Evolutionary conservation across 1,140 invertebrate genomes (phyloP).

Genomic region (Conus ventricosus): DNA sequence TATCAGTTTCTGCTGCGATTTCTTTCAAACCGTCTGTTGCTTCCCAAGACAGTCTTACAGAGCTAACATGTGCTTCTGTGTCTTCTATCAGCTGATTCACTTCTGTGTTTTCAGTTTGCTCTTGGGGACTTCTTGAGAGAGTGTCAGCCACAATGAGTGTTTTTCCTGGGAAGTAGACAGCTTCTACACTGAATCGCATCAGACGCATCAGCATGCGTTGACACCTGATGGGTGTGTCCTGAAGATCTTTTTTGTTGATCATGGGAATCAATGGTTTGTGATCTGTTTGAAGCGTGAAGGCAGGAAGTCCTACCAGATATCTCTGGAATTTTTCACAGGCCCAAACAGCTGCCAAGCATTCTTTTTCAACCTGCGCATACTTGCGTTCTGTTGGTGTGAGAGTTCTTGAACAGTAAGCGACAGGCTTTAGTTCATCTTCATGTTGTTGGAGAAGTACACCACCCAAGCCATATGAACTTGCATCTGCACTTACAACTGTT

Average conservation of each 20-base stretch:
- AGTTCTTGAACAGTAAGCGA: constrained; percentile 50
- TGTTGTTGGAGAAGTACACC: constrained; percentile 45
- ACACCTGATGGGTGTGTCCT: constrained; percentile 38
- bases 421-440: constrained; percentile 30
- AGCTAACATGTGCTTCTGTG: too few species aligned
- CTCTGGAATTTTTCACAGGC: constrained; percentile 72
- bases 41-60: too few species aligned
- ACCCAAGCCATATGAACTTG: not conserved
- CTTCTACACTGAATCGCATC: constrained; percentile 33
- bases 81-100: too few species aligned
- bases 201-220: constrained; percentile 50
- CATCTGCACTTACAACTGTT: constrained; percentile 1
- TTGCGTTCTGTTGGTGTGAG: constrained; percentile 70
- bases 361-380: not conserved
- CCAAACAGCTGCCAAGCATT: too few species aligned
- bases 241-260: constrained; percentile 45
- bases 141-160: constrained; percentile 41
- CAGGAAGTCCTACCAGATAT: constrained; percentile 73
- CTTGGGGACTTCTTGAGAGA: constrained; percentile 23
- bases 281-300: constrained; percentile 63
- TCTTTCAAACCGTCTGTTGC: too few species aligned
- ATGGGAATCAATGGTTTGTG: constrained; percentile 68
- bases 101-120: too few species aligned
- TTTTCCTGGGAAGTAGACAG: constrained; percentile 43
- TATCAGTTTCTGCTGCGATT: too few species aligned